Conservation (phyloP, 2,113 vertebrate genomes). For the Neotoma lepida region DNA sequence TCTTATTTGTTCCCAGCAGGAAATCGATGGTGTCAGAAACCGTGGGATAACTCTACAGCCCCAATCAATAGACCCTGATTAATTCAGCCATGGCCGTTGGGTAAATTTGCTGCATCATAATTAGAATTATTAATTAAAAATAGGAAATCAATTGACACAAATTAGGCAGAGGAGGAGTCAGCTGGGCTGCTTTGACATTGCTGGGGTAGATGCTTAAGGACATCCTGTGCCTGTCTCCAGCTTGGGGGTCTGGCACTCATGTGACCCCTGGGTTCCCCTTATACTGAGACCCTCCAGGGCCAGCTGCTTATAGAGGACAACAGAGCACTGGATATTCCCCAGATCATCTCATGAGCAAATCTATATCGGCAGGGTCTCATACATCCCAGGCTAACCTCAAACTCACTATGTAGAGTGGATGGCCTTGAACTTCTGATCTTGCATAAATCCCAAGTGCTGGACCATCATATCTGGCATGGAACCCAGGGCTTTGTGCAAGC, state of each 20-base stretch:
- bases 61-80: conserved; percentile 88
- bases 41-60: conserved; percentile 87
- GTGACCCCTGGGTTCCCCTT: neutral
- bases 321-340: neutral
- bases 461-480: neutral
- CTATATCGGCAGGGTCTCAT: neutral
- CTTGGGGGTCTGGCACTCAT: conserved; percentile 25
- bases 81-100: conserved; percentile 89
- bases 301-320: neutral
- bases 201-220: conserved; percentile 78
- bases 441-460: neutral
- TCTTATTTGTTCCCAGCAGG: conserved; percentile 83
- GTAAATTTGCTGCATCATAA: conserved; percentile 97
- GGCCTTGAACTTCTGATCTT: neutral
- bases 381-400: neutral
- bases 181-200: conserved; percentile 91
- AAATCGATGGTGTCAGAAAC: conserved; percentile 92
- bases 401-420: neutral
- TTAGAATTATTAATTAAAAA: conserved; percentile 99
- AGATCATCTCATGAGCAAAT: neutral
- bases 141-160: conserved; percentile 99
- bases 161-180: conserved; percentile 90
- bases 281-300: neutral
- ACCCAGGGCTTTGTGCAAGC: neutral
- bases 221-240: neutral